A percentile compares a stretch with the other conserved stretches of the same genome.
These are phyloP conservation scores for Bufo gargarizans DNA, from an alignment of 2,113 vertebrate species.

Conservation along the genomic window DNA sequence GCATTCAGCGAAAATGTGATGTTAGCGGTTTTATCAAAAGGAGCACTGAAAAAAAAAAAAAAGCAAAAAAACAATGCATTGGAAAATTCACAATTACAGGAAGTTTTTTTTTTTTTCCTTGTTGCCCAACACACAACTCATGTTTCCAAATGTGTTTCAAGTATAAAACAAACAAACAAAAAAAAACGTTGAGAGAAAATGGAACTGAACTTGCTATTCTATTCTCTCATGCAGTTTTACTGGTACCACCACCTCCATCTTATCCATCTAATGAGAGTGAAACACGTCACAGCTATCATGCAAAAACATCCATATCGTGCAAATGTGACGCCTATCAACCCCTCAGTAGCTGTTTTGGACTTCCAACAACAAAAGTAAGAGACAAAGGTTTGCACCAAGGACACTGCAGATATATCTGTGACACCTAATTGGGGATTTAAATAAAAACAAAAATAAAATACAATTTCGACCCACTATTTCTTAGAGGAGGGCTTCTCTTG, in stretches of 20 bases:
- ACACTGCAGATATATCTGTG: background rate
- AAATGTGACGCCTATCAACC: background rate
- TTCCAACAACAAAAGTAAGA: conserved; percentile 39
- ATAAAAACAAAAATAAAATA: background rate
- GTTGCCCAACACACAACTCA: background rate
- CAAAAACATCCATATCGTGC: background rate
- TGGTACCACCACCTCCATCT: background rate
- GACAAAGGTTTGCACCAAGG: background rate
- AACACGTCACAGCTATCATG: conserved; percentile 7
- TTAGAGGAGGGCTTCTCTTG: background rate
- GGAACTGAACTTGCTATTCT: background rate
- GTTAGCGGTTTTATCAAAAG: conserved; percentile 73
- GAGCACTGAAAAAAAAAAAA: conserved; percentile 62
- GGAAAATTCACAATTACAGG: background rate
- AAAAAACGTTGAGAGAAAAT: background rate
- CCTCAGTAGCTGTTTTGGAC: background rate
- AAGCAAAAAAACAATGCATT: background rate
- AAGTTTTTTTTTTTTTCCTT: background rate
- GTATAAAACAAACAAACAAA: background rate
- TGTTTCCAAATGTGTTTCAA: background rate
- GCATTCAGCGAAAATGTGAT: conserved; percentile 74
- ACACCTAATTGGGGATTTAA: too few species aligned
- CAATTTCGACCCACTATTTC: background rate
- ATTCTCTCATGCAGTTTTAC: conserved; percentile 8
- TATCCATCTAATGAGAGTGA: background rate